Percentiles rank a stretch among this genome's conserved stretches.
These are phyloP conservation scores for Elegia similella DNA, from an alignment of 2,888 invertebrate species.

Conservation along the genomic window DNA sequence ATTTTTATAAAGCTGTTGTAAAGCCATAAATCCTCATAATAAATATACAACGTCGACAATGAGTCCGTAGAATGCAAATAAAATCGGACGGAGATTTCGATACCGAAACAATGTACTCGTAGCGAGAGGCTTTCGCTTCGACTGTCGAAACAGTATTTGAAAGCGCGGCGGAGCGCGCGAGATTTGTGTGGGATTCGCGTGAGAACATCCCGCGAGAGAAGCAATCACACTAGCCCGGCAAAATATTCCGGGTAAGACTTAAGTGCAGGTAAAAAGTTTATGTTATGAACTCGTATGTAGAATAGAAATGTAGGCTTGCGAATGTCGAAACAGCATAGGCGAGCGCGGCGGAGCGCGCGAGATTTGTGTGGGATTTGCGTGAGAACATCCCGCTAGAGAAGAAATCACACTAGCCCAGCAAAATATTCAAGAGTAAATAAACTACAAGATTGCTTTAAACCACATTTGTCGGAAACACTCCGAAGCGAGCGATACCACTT, in stretches of 20 bases:
- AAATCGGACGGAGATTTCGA: slow-evolving; percentile 18
- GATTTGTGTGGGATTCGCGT: slow-evolving; percentile 54
- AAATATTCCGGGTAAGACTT: neutral
- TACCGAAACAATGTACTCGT: slow-evolving; percentile 47
- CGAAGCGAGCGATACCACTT: too few relatives aligned
- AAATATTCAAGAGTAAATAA: too few relatives aligned
- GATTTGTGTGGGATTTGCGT: slow-evolving; percentile 53
- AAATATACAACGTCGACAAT: neutral
- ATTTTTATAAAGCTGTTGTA: too few relatives aligned
- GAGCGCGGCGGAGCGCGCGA: slow-evolving; percentile 44
- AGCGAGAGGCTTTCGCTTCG: slow-evolving; percentile 33
- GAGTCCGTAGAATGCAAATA: neutral
- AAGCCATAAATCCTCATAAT: neutral
- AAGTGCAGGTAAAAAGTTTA: neutral
- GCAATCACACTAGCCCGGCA: neutral
- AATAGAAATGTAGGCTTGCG: neutral
- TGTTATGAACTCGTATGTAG: neutral
- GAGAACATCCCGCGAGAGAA: slow-evolving; percentile 35
- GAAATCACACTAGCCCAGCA: neutral
- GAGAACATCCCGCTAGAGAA: slow-evolving; percentile 35
- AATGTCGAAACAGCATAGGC: slow-evolving; percentile 35
- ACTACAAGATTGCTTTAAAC: too few relatives aligned
- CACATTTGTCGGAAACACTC: too few relatives aligned
- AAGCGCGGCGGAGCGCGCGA: slow-evolving; percentile 44
- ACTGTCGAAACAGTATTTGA: slow-evolving; percentile 32